Percentiles rank a stretch among this genome's conserved stretches.
These are phyloP conservation scores for Drosophila biarmipes DNA, from an alignment of 1,140 invertebrate species.

Conservation along the genomic window DNA sequence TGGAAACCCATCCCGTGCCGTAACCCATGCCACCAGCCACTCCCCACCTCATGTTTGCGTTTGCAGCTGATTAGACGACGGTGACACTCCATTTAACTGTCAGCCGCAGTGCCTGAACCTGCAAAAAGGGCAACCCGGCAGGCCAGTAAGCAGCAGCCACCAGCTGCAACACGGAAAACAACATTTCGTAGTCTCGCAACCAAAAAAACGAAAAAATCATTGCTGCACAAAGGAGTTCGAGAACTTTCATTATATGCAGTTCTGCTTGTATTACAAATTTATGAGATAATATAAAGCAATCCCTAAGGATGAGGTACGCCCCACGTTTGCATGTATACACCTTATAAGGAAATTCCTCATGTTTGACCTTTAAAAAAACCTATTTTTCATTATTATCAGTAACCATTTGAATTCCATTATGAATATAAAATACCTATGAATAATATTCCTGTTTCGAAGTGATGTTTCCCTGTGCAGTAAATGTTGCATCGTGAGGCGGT, in stretches of 20 bases:
- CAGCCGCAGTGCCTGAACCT: constrained; percentile 37
- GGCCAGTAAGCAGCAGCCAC: constrained; percentile 3
- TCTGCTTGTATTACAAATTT: no score
- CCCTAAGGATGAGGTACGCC: no score
- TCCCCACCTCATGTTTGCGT: constrained; percentile 11
- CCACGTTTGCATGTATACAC: no score
- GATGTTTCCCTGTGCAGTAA: background rate
- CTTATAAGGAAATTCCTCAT: no score
- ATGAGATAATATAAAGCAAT: no score
- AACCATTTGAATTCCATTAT: no score
- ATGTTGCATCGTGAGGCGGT: constrained; percentile 1
- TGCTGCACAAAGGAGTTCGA: no score
- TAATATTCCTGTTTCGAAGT: background rate
- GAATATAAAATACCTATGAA: no score
- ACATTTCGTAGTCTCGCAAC: background rate
- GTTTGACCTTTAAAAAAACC: no score
- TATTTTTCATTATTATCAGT: no score
- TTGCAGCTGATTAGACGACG: constrained; percentile 50
- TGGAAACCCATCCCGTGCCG: background rate
- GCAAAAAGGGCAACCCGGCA: constrained; percentile 29
- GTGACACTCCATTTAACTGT: constrained; percentile 58
- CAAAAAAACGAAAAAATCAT: background rate
- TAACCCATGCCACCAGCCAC: no score
- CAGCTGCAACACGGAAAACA: constrained; percentile 1
- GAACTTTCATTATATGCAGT: no score